phyloP scores from a whole-genome alignment of 2,113 vertebrate genomes.

The Bubalus kerabau region DNA sequence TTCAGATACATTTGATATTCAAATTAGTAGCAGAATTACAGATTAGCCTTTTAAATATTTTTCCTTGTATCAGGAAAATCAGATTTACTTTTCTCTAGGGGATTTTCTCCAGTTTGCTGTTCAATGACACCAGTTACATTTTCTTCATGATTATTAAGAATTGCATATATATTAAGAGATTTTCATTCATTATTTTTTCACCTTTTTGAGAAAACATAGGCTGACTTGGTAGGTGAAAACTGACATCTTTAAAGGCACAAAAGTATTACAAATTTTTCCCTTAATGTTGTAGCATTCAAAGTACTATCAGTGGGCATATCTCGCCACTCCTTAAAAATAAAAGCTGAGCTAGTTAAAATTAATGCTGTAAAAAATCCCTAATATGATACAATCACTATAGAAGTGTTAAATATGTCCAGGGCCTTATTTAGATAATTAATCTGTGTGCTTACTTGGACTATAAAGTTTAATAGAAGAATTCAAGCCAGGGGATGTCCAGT shows the following conservation, averaged over 20 bases:
- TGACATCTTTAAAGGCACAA: constrained; percentile 90
- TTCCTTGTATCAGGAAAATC: constrained; percentile 72
- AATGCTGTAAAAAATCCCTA: constrained; percentile 92
- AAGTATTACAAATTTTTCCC: constrained; percentile 81
- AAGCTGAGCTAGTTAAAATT: constrained; percentile 89
- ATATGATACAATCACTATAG: constrained; percentile 88
- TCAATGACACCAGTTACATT: constrained; percentile 76
- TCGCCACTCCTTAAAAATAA: constrained; percentile 90
- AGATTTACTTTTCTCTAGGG: constrained; percentile 85
- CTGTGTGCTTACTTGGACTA: constrained; percentile 87
- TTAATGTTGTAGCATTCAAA: constrained; percentile 88
- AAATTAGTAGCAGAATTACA: constrained; percentile 55
- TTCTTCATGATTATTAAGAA: constrained; percentile 77
- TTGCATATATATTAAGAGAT: constrained; percentile 77
- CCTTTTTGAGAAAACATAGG: constrained; percentile 85
- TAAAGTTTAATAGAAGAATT: constrained; percentile 86
- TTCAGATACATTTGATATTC: constrained; percentile 53
- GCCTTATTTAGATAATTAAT: constrained; percentile 93
- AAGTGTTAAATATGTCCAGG: constrained; percentile 92
- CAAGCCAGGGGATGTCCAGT: constrained; percentile 80
- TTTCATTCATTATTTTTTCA: constrained; percentile 81
- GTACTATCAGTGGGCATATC: constrained; percentile 87
- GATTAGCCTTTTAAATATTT: constrained; percentile 9
- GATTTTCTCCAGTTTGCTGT: constrained; percentile 77
- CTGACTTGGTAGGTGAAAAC: constrained; percentile 80